These are phyloP conservation scores for Callopanchax toddi DNA, from an alignment of 2,113 vertebrate species.

Conservation along the genomic window DNA sequence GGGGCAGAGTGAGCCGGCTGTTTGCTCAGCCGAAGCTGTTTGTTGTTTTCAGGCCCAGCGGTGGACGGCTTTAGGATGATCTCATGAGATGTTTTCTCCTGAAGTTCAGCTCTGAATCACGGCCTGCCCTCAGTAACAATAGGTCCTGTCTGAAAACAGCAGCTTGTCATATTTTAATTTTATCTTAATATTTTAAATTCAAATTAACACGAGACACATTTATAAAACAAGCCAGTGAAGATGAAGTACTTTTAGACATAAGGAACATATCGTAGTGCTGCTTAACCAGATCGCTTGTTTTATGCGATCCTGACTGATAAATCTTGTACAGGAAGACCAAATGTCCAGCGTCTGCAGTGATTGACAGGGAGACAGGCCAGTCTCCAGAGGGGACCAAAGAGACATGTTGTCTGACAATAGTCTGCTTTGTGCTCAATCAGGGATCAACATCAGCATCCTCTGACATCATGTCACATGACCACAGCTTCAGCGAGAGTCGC, in stretches of 20 bases:
- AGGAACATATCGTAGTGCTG: neutral
- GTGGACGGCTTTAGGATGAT: slow-evolving; percentile 29
- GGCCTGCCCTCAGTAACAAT: slow-evolving; percentile 11
- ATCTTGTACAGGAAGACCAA: slow-evolving; percentile 4
- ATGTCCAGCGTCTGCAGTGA: slow-evolving; percentile 21
- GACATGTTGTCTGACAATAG: slow-evolving; percentile 49
- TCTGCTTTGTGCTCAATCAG: slow-evolving; percentile 50
- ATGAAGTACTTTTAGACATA: neutral
- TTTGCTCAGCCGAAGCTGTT: slow-evolving; percentile 44
- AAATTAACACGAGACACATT: too few species aligned
- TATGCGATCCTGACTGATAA: neutral
- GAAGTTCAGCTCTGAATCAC: slow-evolving; percentile 19
- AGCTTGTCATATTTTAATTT: neutral
- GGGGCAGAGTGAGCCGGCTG: slow-evolving; percentile 25
- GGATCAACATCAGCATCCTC: slow-evolving; percentile 54
- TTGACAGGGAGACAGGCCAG: slow-evolving; percentile 24
- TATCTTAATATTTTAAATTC: too few species aligned
- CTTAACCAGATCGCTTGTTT: neutral
- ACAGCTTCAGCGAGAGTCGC: slow-evolving; percentile 25
- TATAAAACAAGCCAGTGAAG: too few species aligned
- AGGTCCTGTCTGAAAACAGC: neutral
- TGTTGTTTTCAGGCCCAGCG: slow-evolving; percentile 50
- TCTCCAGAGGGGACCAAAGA: slow-evolving; percentile 30
- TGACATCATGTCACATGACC: slow-evolving; percentile 68
- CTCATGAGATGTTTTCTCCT: slow-evolving; percentile 24